Percentiles rank a stretch among this genome's conserved stretches.
phyloP scores from a whole-genome alignment of 2,888 invertebrate genomes.

The Rhyacophila evoluta region DNA sequence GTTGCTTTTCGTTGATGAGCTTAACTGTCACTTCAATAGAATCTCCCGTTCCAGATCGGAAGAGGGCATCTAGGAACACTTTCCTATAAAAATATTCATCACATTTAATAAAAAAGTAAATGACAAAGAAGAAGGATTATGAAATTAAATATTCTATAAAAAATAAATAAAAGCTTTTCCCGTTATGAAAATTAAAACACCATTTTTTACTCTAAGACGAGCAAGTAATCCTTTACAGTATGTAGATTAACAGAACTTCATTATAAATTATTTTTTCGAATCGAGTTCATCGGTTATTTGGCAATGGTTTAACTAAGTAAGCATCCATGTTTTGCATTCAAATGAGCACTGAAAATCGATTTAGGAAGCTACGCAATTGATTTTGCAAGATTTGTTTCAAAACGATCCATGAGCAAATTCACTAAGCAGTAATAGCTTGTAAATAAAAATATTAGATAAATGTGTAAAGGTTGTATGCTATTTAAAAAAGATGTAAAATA shows the following conservation, averaged over 20 bases:
- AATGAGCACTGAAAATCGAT: too few relatives aligned
- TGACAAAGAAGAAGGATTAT: background rate
- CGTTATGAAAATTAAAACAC: background rate
- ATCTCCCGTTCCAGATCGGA: constrained; percentile 83
- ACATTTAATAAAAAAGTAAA: background rate
- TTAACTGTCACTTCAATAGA: constrained; percentile 78
- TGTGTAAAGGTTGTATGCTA: too few relatives aligned
- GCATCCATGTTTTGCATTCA: too few relatives aligned
- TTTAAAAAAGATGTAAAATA: too few relatives aligned
- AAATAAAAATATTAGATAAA: background rate
- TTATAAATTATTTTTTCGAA: background rate
- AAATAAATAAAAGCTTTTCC: background rate
- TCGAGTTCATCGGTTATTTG: too few relatives aligned
- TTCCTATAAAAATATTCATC: constrained; percentile 68
- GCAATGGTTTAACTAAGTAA: too few relatives aligned
- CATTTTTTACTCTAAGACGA: background rate
- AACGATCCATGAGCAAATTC: too few relatives aligned
- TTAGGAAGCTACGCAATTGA: too few relatives aligned
- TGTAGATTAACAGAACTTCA: background rate
- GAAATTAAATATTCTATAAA: background rate
- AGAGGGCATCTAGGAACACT: constrained; percentile 84
- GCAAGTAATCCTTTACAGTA: background rate
- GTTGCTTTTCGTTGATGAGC: constrained; percentile 76
- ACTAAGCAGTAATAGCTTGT: too few relatives aligned
- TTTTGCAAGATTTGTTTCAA: too few relatives aligned